These are phyloP conservation scores for Mus caroli DNA, from an alignment of 2,797 vertebrate species.

Conservation along the genomic window DNA sequence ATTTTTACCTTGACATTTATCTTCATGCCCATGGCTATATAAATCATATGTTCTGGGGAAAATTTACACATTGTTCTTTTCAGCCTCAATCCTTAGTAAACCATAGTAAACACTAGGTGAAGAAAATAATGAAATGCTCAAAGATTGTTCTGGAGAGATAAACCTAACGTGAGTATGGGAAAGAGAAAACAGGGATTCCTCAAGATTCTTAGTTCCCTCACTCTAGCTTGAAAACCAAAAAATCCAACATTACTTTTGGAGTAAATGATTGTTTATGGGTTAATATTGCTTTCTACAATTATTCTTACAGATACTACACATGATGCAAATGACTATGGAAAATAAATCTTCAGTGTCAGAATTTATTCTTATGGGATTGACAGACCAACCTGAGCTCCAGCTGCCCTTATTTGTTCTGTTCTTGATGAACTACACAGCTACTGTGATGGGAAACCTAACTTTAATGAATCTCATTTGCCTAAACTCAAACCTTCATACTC, in stretches of 20 bases:
- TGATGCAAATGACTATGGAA: not conserved
- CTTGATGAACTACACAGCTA: not conserved
- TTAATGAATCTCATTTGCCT: constrained; percentile 7
- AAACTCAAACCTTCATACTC: not conserved
- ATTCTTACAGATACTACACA: not conserved
- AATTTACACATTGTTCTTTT: not conserved
- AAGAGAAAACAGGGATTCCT: not conserved
- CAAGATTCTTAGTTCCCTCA: not conserved
- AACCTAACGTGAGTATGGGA: not conserved
- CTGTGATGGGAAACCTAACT: not conserved
- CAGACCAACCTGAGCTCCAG: not conserved
- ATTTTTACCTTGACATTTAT: not conserved
- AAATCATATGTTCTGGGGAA: not conserved
- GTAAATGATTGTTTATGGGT: not conserved
- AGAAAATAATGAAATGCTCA: not conserved
- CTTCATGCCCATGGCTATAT: not conserved
- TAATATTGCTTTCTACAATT: not conserved
- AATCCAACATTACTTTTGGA: not conserved
- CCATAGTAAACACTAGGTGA: not conserved
- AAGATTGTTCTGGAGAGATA: not conserved
- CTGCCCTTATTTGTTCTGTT: not conserved
- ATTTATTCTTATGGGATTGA: not conserved
- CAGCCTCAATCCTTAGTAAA: not conserved
- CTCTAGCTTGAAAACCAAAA: not conserved
- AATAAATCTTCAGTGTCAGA: not conserved